Percentiles rank a stretch among this genome's conserved stretches.
Evolutionary conservation across 2,797 vertebrate genomes (phyloP).

Genomic region (Synanceia verrucosa): DNA sequence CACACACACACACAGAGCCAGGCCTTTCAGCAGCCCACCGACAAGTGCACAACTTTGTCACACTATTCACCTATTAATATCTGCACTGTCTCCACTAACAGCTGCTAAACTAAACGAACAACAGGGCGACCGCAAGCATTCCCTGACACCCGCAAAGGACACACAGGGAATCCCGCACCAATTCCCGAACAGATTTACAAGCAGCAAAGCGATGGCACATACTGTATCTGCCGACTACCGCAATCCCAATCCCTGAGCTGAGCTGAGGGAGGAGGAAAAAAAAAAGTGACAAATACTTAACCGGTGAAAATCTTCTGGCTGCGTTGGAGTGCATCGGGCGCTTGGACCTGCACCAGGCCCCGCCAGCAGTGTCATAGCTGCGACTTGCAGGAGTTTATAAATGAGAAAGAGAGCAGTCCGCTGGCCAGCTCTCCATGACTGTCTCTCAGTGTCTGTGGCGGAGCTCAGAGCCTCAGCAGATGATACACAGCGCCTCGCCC

Average conservation of each 20-base stretch:
- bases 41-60: constrained; percentile 87
- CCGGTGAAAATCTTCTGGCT: constrained; percentile 77
- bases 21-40: constrained; percentile 82
- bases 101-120: constrained; percentile 32
- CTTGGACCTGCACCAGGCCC: constrained; percentile 63
- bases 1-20: constrained; percentile 39
- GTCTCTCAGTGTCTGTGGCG: constrained; percentile 72
- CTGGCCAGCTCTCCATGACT: constrained; percentile 84
- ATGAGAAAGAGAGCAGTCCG: constrained; percentile 85
- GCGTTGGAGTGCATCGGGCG: constrained; percentile 76
- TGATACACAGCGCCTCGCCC: constrained; percentile 82
- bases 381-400: constrained; percentile 81
- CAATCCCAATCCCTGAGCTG: constrained; percentile 66
- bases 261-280: constrained; percentile 24
- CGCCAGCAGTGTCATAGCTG: constrained; percentile 75
- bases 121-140: constrained; percentile 19
- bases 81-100: constrained; percentile 29
- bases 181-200: constrained; percentile 52
- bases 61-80: constrained; percentile 71
- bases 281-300: constrained; percentile 83
- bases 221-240: constrained; percentile 76
- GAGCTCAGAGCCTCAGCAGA: constrained; percentile 60
- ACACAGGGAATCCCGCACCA: constrained; percentile 53
- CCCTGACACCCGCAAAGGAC: constrained; percentile 30
- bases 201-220: constrained; percentile 73